Conservation (phyloP, 2,113 vertebrate genomes). For the Colius striatus region DNA sequence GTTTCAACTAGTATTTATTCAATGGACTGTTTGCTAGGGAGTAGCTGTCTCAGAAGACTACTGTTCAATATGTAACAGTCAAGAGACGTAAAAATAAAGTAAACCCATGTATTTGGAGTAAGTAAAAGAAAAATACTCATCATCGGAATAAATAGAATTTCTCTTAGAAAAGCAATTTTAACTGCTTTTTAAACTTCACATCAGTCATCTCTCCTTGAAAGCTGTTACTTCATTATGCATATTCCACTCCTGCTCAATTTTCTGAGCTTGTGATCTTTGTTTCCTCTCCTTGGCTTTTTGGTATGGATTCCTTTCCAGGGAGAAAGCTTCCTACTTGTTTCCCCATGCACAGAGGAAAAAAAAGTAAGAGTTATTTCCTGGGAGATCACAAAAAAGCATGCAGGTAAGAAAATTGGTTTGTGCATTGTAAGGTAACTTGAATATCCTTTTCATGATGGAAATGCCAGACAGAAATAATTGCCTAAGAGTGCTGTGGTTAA, state of each 20-base stretch:
- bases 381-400: neutral
- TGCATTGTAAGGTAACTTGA: neutral
- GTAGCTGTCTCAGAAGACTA: neutral
- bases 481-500: neutral
- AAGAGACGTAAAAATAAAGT: neutral
- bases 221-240: neutral
- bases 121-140: neutral
- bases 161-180: neutral
- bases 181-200: neutral
- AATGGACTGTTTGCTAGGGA: neutral
- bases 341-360: neutral
- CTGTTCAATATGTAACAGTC: neutral
- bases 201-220: neutral
- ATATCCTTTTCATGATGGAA: slow-evolving; percentile 4
- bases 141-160: neutral
- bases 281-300: neutral
- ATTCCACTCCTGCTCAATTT: neutral
- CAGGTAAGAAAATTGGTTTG: neutral
- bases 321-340: neutral
- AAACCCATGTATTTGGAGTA: neutral
- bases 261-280: neutral
- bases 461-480: slow-evolving; percentile 25
- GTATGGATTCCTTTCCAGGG: neutral
- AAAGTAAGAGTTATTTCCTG: neutral
- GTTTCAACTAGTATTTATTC: neutral